Evolutionary conservation across 2,888 invertebrate species (phyloP).

Genomic region (Dicycla oo): DNA sequence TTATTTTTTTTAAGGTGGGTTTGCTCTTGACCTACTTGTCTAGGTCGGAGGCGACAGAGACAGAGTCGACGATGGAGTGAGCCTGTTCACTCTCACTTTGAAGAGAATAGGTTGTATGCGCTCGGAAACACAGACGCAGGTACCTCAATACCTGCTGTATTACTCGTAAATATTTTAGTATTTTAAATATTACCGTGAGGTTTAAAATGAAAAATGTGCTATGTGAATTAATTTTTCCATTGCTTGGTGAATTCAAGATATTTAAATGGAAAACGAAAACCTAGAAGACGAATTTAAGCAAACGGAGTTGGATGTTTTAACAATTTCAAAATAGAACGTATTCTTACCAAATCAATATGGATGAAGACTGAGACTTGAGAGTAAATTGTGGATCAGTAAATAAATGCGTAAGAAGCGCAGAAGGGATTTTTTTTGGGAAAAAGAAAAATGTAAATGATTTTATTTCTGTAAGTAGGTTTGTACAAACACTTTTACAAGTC

Average conservation of each 20-base stretch:
- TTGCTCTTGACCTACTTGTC: no score
- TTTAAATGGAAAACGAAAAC: background rate
- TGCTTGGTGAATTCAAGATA: background rate
- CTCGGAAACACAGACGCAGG: no score
- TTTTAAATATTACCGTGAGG: background rate
- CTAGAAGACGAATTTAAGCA: background rate
- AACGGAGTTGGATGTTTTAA: no score
- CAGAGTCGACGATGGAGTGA: no score
- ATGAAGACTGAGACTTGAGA: background rate
- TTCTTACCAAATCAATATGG: background rate
- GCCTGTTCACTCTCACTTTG: no score
- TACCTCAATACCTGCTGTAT: no score
- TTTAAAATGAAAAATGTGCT: background rate
- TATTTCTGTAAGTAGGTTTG: no score
- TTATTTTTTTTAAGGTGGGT: no score
- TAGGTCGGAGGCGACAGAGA: no score
- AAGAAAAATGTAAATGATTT: background rate
- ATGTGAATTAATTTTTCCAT: background rate
- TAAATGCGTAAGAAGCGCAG: background rate
- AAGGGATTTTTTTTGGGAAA: background rate
- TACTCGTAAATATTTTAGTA: background rate
- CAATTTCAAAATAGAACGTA: background rate
- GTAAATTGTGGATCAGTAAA: background rate
- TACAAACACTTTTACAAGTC: no score
- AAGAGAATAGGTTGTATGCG: no score